Evolutionary conservation across 2,797 vertebrate species (phyloP).

Genomic region (Euthynnus affinis): DNA sequence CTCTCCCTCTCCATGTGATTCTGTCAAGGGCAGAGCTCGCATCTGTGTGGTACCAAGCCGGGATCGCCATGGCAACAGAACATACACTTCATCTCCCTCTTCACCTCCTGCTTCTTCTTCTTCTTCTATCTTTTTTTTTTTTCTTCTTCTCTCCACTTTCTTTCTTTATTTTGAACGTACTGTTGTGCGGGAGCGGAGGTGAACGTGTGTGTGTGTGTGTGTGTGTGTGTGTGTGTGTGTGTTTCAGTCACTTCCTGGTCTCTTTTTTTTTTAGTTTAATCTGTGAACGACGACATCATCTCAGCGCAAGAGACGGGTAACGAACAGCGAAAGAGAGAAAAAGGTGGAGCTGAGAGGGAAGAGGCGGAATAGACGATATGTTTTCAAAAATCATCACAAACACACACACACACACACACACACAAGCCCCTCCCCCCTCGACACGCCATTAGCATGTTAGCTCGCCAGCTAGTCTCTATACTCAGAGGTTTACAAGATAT

Average conservation of each 20-base stretch:
- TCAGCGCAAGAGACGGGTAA: too few species aligned
- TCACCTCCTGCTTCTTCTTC: slow-evolving; percentile 42
- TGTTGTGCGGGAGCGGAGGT: slow-evolving; percentile 11
- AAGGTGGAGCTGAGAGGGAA: too few species aligned
- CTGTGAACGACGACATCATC: too few species aligned
- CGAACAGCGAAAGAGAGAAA: too few species aligned
- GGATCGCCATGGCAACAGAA: slow-evolving; percentile 81
- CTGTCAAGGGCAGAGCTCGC: slow-evolving; percentile 77
- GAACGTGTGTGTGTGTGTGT: background rate
- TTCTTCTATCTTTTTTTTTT: slow-evolving; percentile 28
- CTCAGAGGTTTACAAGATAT: too few species aligned
- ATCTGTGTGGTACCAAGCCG: slow-evolving; percentile 48
- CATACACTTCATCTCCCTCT: slow-evolving; percentile 67
- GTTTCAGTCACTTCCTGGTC: slow-evolving; percentile 46
- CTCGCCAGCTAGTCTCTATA: too few species aligned
- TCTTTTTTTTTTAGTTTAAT: too few species aligned
- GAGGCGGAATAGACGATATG: too few species aligned
- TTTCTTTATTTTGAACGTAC: slow-evolving; percentile 18
- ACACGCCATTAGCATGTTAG: too few species aligned
- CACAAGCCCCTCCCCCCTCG: too few species aligned
- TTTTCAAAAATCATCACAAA: too few species aligned
- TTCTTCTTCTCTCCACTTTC: slow-evolving; percentile 3
- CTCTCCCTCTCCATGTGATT: slow-evolving; percentile 64
- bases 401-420: too few species aligned
- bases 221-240: slow-evolving; percentile 1